Percentiles rank a stretch among this genome's conserved stretches.
Evolutionary conservation across 1,140 invertebrate species (phyloP).

Genomic region (Colletes latitarsis): DNA sequence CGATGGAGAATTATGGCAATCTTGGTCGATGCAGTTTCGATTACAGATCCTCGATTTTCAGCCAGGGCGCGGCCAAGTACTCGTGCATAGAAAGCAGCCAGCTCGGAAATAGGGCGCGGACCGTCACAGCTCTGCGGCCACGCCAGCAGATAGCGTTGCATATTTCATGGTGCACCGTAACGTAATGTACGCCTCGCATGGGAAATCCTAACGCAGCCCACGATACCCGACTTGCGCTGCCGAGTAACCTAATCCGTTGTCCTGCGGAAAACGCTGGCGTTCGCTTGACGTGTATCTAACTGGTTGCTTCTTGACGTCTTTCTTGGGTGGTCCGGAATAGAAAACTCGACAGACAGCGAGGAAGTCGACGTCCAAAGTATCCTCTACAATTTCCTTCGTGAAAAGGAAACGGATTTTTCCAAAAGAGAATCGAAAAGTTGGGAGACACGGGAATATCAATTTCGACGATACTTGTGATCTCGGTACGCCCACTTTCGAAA

Average conservation of each 20-base stretch:
- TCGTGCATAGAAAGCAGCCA: constrained; percentile 30
- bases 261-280: constrained; percentile 40
- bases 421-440: too few relatives aligned
- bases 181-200: constrained; percentile 76
- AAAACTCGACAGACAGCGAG: too few relatives aligned
- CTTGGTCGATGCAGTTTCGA: constrained; percentile 36
- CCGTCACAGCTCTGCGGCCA: constrained; percentile 47
- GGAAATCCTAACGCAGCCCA: constrained; percentile 75
- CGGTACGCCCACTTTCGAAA: too few relatives aligned
- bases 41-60: constrained; percentile 17
- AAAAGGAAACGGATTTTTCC: too few relatives aligned
- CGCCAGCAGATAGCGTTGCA: constrained; percentile 67
- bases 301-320: neutral
- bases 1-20: neutral
- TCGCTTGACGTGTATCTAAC: constrained; percentile 34
- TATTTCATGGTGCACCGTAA: constrained; percentile 75
- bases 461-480: too few relatives aligned
- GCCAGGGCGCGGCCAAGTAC: neutral
- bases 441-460: too few relatives aligned
- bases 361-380: too few relatives aligned
- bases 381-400: too few relatives aligned
- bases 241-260: constrained; percentile 64
- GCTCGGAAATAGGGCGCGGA: constrained; percentile 52
- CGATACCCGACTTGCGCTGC: constrained; percentile 67
- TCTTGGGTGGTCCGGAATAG: neutral